These are phyloP conservation scores for Hipparchia semele DNA, from an alignment of 2,888 invertebrate genomes.

Conservation along the genomic window DNA sequence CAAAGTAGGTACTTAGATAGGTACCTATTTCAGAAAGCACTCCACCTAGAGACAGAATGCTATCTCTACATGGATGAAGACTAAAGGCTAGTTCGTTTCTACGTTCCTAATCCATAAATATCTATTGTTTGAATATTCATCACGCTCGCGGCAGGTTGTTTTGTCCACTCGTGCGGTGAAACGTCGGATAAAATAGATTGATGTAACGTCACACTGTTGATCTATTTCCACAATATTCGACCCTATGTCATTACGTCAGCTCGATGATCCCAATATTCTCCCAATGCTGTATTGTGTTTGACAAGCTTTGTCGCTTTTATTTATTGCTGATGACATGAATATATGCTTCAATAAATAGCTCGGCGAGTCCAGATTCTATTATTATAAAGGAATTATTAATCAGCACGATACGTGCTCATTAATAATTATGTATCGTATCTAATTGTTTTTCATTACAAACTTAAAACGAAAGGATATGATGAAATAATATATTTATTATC, in stretches of 20 bases:
- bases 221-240: conserved; percentile 60
- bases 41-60: too few relatives aligned
- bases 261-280: conserved; percentile 15
- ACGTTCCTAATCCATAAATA: conserved; percentile 9
- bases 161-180: conserved; percentile 14
- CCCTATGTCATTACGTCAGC: conserved; percentile 68
- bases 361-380: conserved; percentile 1
- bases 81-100: not conserved
- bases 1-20: too few relatives aligned
- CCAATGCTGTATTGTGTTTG: conserved; percentile 53
- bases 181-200: conserved; percentile 50
- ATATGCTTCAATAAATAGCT: conserved; percentile 31
- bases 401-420: not conserved
- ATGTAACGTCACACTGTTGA: conserved; percentile 52
- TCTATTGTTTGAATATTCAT: conserved; percentile 16
- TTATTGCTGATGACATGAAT: conserved; percentile 45
- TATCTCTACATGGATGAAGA: not conserved
- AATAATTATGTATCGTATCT: too few relatives aligned
- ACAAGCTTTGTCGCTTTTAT: conserved; percentile 56
- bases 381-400: not conserved
- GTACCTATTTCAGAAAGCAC: too few relatives aligned
- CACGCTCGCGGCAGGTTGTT: conserved; percentile 16
- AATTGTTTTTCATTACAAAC: too few relatives aligned
- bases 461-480: too few relatives aligned
- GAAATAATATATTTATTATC: too few relatives aligned